Base-by-base conservation (phyloP, 2,888 invertebrate genomes). In the Willowsia nigromaculata region DNA sequence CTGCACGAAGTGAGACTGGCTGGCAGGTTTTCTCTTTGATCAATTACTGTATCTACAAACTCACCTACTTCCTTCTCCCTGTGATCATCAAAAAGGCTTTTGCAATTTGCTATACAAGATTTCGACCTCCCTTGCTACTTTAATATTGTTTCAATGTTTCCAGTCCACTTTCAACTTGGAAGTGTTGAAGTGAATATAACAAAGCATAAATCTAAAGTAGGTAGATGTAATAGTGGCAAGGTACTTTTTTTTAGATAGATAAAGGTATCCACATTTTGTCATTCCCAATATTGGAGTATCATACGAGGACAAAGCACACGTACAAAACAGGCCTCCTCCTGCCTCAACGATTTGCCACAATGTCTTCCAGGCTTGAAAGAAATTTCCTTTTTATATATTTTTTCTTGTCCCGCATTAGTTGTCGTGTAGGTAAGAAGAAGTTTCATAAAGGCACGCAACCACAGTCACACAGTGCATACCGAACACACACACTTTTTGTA, bases 361-460 rank as follows among this genome's bases (percentile, higher is more conserved):
- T 76, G 50, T 76, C 76, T 53, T 50, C 11, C n/a, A 76, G 76
- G 50, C 50, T 76, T 76, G 33, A 50, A 47, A 47, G 13, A 50
- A 76, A 50, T 50, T 27, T 50, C 11, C 50, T 76, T 74, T 47
- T 53, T 50, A 40, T 76, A 30, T n/a, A 56, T 50, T 50, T 30
- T 27, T 30, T 47, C 22, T 27, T 50, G 50, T 53, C 76, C 53
- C 76, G 50, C 76, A 76, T 76, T 76, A 76, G 76, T 76, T 76
- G 76, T 50, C 50, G 76, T 50, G 27, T 53, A 50, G 76, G 76
- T n/a, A n/a, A 50, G 50, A 30, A 76, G 30, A 71, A 71, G 71
- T 71, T 71, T 71, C 71, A 71, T 13, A 40, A 22, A 40, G 71
- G 25, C 40, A 40, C 25, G 22, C 11, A 25, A 37, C 37, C 40